Evolutionary conservation across 1,140 invertebrate species (phyloP), one percentile per base, ranked within the genome.

Genomic region (Diploscapter pachys): DNA sequence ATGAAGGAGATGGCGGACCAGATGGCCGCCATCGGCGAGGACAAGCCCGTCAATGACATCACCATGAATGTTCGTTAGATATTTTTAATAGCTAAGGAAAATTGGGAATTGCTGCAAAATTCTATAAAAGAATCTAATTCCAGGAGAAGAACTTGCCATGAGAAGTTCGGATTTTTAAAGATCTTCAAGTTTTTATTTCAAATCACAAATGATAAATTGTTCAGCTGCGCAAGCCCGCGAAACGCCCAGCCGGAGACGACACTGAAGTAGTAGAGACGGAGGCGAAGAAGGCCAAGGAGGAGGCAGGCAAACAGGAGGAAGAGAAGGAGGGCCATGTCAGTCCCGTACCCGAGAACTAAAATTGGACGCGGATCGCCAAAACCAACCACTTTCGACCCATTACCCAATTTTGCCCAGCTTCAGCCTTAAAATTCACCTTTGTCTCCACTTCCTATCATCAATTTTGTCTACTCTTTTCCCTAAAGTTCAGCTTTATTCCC

Each of bases 171-270:
- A 65, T 65, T 65, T 6, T 13, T 65, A 31, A 8, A 65, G 8
- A 8, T 68, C 5, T 53, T 53, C 48, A 54, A 55, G 53, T 53
- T 13, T 48, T 68, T 9, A 9, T 54, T 54, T 68, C 8, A 13
- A 55, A 11, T 52, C 2, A 68, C 6, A 53, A n/a, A 68, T 31
- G 8, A 8, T 8, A 65, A 65, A 11, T 11, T 65, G 31, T 68
- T 53, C 50, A 68, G 66, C 11, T 68, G n/a, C 66, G 66, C 51
- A 68, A 68, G 66, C 66, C 66, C 6, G 50, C 52, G 5, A 68
- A 68, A 48, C 48, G 66, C 11, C 66, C 66, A 55, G 66, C 48
- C 66, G 31, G 31, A 31, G 31, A 31, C 31, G 66, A 68, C 6
- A 1, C 66, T 8, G 66, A 68, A 8, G 51, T 6, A 6, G 51